phyloP scores from a whole-genome alignment of 2,113 vertebrate species.

The Cathartes aura region DNA sequence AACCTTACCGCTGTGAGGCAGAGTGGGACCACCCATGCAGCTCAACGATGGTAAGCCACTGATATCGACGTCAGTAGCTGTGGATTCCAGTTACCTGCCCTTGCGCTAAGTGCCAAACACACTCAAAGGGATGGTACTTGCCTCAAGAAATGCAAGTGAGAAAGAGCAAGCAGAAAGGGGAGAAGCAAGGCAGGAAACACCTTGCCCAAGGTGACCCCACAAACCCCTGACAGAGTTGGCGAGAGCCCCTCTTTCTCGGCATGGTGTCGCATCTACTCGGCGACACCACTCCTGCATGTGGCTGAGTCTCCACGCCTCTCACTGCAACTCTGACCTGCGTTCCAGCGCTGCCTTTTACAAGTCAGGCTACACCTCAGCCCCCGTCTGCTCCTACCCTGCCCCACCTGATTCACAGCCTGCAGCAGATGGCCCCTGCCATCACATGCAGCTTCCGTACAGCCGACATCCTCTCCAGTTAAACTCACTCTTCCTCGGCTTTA shows the following conservation, averaged over 20 bases:
- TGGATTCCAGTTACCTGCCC: neutral
- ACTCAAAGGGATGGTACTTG: neutral
- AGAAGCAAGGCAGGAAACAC: neutral
- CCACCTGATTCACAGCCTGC: neutral
- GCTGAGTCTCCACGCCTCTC: neutral
- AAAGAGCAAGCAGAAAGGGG: neutral
- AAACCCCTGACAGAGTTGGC: neutral
- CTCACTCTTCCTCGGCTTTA: neutral
- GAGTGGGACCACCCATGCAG: neutral
- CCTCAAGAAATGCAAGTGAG: neutral
- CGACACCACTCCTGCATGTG: fast-evolving
- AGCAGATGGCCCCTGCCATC: neutral
- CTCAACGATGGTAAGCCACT: fast-evolving
- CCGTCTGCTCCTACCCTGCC: neutral
- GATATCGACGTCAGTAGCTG: neutral
- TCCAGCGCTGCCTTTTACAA: neutral
- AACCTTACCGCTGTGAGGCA: neutral
- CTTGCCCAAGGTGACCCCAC: neutral
- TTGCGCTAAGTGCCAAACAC: neutral
- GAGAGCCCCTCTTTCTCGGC: neutral
- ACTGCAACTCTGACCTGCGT: neutral
- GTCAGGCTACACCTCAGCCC: neutral
- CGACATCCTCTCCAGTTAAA: neutral
- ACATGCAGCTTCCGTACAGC: fast-evolving
- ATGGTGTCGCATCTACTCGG: neutral